Conservation (phyloP, 2,797 vertebrate species). For the Pyrocephalus nanus region DNA sequence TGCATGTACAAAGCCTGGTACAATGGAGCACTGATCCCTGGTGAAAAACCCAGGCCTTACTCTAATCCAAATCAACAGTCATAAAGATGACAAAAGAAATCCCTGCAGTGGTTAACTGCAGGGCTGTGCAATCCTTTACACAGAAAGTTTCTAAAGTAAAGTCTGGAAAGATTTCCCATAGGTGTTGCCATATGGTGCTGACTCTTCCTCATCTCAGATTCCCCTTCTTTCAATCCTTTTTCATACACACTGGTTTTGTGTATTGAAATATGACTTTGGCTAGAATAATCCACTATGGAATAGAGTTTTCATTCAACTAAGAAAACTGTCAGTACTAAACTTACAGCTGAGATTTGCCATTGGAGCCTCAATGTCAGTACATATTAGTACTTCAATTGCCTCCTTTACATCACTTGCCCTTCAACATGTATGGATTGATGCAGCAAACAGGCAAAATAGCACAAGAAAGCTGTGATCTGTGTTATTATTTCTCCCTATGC, state of each 20-base stretch:
- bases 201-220: neutral
- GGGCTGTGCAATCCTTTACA: neutral
- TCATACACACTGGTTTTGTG: neutral
- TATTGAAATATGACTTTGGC: neutral
- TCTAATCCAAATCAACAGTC: slow-evolving; percentile 18
- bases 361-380: neutral
- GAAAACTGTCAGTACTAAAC: neutral
- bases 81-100: slow-evolving; percentile 36
- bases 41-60: neutral
- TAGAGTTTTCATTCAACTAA: neutral
- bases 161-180: neutral
- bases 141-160: slow-evolving; percentile 11
- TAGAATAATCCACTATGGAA: neutral
- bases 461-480: neutral
- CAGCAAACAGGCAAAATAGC: neutral
- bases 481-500: neutral
- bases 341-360: neutral
- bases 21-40: neutral
- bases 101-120: neutral
- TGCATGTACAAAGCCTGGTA: neutral
- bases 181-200: neutral
- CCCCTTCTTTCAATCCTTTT: neutral
- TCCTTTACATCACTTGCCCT: neutral
- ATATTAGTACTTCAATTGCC: neutral
- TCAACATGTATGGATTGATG: neutral